Base-by-base conservation (phyloP, 2,888 invertebrate genomes). In the Antheraea yamamai region DNA sequence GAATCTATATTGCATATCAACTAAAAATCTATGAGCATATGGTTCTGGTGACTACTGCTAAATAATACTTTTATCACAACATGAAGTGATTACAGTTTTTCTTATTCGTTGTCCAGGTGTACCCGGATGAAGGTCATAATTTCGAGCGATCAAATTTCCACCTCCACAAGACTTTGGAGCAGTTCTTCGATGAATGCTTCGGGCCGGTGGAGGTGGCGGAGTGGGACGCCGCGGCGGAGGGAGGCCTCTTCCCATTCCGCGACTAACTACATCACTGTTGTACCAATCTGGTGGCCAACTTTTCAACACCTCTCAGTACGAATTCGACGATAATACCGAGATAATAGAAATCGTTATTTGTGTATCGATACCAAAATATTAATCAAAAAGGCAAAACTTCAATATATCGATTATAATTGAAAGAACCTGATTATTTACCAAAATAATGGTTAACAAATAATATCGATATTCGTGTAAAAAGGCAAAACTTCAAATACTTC, bases 151-250 rank as follows among this genome's bases (percentile, higher is more conserved):
- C 97, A 0, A 95, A 96, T 73, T 95, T 96, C 75, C 98, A 98
- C 88, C 95, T 98, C 76, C 97, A 97, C 92, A 96, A 96, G 85
- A 96, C 97, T 16, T 97, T 98, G 96, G 98, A 98, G 89, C 96
- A 97, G 87, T 98, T 98, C 92, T 96, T 98, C 87, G 97, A 97
- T 89, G 97, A 98, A 77, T 97, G 97, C 86, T 98, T 98, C 87
- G 97, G 96, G 0, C 96, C 96, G 1, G 95, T 96, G 30, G 96
- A 97, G 77, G 95, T 96, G 76, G 96, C 96, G 30, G 97, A 97
- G 86, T 97, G 96, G 96, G 97, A 97, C 88, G 95, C 96, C 26
- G 95, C 93, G 72, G 96, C 95, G 20, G 89, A 92, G 20, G 95
- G 95, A 0, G 95, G 95, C 0, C 89, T 95, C 58, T 95, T 96